phyloP scores from a whole-genome alignment of 2,888 invertebrate species.

The Tetragnatha montana region DNA sequence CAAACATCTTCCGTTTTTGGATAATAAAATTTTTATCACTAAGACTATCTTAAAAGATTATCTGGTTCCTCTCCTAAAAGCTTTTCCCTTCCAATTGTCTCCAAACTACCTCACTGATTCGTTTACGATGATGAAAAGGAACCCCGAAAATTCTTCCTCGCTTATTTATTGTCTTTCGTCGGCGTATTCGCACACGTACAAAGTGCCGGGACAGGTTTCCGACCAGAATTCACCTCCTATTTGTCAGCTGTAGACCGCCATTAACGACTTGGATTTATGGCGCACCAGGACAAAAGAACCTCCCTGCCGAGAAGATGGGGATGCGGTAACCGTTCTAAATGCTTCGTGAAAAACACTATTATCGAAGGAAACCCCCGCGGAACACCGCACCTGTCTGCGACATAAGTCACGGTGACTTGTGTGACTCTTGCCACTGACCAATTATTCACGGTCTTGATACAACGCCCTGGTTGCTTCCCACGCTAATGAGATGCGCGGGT shows the following conservation, averaged over 20 bases:
- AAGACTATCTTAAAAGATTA: no score
- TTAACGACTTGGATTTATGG: not conserved
- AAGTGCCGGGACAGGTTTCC: no score
- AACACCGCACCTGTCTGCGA: slow-evolving; percentile 23
- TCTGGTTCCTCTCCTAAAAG: no score
- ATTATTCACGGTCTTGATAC: slow-evolving; percentile 13
- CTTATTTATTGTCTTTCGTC: no score
- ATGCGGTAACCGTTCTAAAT: slow-evolving; percentile 13
- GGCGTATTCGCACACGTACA: no score
- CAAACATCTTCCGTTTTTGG: no score
- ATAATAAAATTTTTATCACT: no score
- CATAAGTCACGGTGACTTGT: slow-evolving; percentile 30
- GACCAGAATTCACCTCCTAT: not conserved
- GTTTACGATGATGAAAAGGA: no score
- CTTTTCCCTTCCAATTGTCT: no score
- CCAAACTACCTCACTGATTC: no score
- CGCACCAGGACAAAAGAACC: not conserved
- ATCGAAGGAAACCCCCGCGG: not conserved
- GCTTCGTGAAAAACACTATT: slow-evolving; percentile 6
- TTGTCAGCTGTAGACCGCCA: not conserved
- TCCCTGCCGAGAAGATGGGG: not conserved
- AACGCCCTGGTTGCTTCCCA: not conserved
- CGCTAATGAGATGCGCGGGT: not conserved
- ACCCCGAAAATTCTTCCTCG: no score
- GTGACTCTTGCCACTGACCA: slow-evolving; percentile 15